Evolutionary conservation across 2,888 invertebrate species (phyloP).

Genomic region (Ceramica pisi): DNA sequence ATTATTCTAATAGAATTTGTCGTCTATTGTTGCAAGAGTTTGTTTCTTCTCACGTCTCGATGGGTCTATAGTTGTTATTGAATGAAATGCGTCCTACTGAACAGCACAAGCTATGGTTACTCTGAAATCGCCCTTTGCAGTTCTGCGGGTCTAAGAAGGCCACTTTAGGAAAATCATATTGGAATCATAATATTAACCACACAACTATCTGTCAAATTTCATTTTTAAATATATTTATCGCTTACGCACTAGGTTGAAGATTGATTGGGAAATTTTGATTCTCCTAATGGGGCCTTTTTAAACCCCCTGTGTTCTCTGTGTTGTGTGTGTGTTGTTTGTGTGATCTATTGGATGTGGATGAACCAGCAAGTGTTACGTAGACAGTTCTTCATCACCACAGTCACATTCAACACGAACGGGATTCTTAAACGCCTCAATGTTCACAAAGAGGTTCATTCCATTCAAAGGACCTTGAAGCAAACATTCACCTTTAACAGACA

Average conservation of each 20-base stretch:
- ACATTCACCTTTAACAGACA: conserved; percentile 18
- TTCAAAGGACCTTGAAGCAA: background rate
- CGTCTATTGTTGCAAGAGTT: background rate
- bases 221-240: no score
- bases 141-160: no score
- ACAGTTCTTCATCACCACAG: background rate
- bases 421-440: background rate
- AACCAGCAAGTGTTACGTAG: background rate
- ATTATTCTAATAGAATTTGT: background rate
- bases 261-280: no score
- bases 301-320: no score
- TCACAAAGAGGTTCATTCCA: background rate
- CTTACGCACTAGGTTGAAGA: no score
- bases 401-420: background rate
- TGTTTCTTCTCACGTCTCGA: background rate
- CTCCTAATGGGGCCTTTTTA: no score
- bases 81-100: background rate
- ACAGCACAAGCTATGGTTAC: background rate
- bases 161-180: no score
- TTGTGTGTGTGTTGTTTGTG: no score
- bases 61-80: background rate
- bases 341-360: background rate
- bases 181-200: no score
- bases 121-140: background rate
- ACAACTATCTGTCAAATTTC: no score